Evolutionary conservation across 2,797 vertebrate genomes (phyloP), one percentile per base, ranked within the genome.

Genomic region (Podarcis lilfordi): DNA sequence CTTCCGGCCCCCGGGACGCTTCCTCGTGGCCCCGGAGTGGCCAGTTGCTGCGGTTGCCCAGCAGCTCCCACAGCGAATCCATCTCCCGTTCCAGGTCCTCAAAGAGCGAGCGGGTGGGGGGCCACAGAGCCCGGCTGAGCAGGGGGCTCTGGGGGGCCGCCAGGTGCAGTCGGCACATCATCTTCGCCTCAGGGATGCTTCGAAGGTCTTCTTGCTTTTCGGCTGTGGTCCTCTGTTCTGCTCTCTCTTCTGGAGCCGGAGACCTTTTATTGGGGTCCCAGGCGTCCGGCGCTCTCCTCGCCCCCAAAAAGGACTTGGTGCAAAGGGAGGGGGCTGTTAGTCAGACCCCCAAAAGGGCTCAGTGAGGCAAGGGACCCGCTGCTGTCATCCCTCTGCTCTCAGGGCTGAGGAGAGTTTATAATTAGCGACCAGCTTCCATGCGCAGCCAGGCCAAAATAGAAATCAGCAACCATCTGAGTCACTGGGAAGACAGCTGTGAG

Each of bases 91-190:
- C 88, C 19, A 89, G 32, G 3, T 89, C 84, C 0, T 86, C 78
- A 5, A 89, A 89, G 6, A 89, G 82, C 1, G 71, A 86, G 3
- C 19, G 8, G 1, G 84, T 19, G 3, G 40, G 23, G 0, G 88
- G 84, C 84, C 88, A 86, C 19, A 89, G 27, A 19, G 32, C 45
- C 27, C 71, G 88, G 32, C 84, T 59, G n/a, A 25, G 5, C 10
- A 82, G 19, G 1, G 84, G 27, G 2, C 11, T 75, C 25, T 9
- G 78, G 9, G 83, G 83, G 1, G 23, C 69, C 2, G 78, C 8
- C 1, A 89, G 84, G 25, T 89, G 84, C 3, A 89, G 15, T 17
- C 84, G 84, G 84, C 88, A 89, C 71, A 89, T 3, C 88, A 89
- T 89, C 37, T 59, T 32, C 7, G 23, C 32, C 11, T 74, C 0